Evolutionary conservation across 2,113 vertebrate species (phyloP), one percentile per base, ranked within the genome.

Genomic region (Rhadina sibilatrix): DNA sequence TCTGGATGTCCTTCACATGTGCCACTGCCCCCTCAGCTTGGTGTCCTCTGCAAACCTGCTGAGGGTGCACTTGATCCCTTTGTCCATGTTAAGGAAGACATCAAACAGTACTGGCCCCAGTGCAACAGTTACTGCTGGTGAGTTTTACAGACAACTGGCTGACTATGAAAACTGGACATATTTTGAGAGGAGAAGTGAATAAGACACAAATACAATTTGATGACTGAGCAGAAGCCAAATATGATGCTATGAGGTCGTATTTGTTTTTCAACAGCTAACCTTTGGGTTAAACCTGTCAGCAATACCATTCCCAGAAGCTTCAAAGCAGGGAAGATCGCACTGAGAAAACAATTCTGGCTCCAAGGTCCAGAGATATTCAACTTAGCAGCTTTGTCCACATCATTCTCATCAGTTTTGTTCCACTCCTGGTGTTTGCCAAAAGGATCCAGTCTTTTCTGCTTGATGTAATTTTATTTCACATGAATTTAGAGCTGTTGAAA

Each of bases 181-280:
- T n/a, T 65, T 37, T 21, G 19, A 69, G 31, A 91, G 63, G 54
- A 92, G 79, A 86, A 52, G 14, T 3, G 4, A 92, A 18, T 68
- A 83, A 82, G 44, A 64, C 33, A 88, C 66, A 86, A 83, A 76
- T 12, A 82, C 33, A 94, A 57, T 23, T 25, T 64, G 42, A 61
- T 42, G 64, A 53, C 21, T 64, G 77, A 88, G 53, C n/a, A 65
- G 38, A 71, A 63, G 61, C 25, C 83, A 82, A 91, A 61, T 59
- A 74, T 15, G 15, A 75, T 76, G 30, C 30, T 25, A 25, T 69
- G 53, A 52, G 44, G 25, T 33, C 33, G 79, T 88, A 64, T 82
- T 90, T 91, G 35, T 89, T 83, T 93, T 89, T 92, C 60, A 50
- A n/a, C 64, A 94, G 50, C 57, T 95, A 87, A 92, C 65, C 69